Base-by-base conservation (phyloP, 2,888 invertebrate species). In the Dolomedes plantarius region DNA sequence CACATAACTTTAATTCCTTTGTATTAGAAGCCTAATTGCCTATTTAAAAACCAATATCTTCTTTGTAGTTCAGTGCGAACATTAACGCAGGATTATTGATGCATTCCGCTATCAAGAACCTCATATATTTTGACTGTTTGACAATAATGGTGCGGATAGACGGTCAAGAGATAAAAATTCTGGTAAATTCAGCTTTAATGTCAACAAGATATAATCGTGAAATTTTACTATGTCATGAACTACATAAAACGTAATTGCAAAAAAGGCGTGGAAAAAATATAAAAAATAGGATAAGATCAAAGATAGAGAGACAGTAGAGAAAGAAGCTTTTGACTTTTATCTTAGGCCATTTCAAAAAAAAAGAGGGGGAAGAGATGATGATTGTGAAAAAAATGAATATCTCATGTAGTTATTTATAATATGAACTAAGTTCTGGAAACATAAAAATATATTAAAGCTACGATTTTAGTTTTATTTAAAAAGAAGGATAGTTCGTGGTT, bases 301-400 rank as follows among this genome's bases (percentile, higher is more conserved):
- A 46, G 16, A 9, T n/a, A n/a, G 7, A 16, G 16, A 16, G 2
- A 46, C 16, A 2, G n/a, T 46, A 16, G 16, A 6, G 46, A 16
- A 16, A 46, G 16, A 16, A 46, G 16, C 16, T 46, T 46, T 2
- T 46, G n/a, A 7, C 2, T 16, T 36, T 36, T 36, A 36, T 36
- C 36, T 36, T 36, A 80, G 56, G 73, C 50, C 28, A 56, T 73
- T 74, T 23, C 19, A 74, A 50, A 74, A 74, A 62, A 78, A 67
- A 31, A 32, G 29, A 7, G 36, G n/a, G n/a, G n/a, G n/a, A n/a
- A n/a, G n/a, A n/a, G n/a, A n/a, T n/a, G n/a, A n/a, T n/a, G n/a
- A n/a, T n/a, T n/a, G n/a, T n/a, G n/a, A n/a, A n/a, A n/a, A n/a
- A n/a, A n/a, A n/a, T n/a, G n/a, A n/a, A n/a, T n/a, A n/a, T n/a